Evolutionary conservation across 2,113 vertebrate species (phyloP).

Genomic region (Mesembrinibis cayennensis): DNA sequence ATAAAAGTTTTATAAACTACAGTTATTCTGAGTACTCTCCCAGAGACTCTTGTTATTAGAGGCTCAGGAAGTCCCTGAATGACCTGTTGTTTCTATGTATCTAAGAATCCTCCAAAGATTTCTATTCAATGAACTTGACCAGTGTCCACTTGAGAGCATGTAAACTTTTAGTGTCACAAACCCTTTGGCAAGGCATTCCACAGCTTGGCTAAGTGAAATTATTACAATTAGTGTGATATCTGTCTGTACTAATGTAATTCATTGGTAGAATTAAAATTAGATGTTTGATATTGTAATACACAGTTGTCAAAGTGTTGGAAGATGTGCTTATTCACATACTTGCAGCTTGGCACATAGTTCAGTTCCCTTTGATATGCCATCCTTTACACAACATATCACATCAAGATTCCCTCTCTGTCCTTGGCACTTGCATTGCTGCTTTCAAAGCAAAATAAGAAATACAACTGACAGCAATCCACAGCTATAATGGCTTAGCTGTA

Average conservation of each 20-base stretch:
- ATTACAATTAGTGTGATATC: background rate
- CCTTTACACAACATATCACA: background rate
- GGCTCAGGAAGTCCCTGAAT: background rate
- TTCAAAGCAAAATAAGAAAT: conserved; percentile 22
- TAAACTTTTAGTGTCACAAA: background rate
- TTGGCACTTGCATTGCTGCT: background rate
- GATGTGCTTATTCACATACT: background rate
- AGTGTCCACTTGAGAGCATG: background rate
- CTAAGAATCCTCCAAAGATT: background rate
- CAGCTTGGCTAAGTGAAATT: background rate
- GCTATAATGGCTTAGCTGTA: background rate
- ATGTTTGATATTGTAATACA: background rate
- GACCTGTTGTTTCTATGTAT: background rate
- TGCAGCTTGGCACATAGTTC: background rate
- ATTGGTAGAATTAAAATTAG: background rate
- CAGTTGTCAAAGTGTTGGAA: background rate
- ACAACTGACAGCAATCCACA: background rate
- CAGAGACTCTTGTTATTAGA: background rate
- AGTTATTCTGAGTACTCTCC: background rate
- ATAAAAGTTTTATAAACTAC: background rate
- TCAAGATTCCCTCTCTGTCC: background rate
- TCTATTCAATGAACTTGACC: background rate
- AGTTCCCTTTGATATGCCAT: background rate
- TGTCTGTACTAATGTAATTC: background rate
- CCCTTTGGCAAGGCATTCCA: background rate